Percentiles rank a stretch among this genome's conserved stretches.
phyloP scores from a whole-genome alignment of 1,140 invertebrate genomes.

The Drosophila erecta region DNA sequence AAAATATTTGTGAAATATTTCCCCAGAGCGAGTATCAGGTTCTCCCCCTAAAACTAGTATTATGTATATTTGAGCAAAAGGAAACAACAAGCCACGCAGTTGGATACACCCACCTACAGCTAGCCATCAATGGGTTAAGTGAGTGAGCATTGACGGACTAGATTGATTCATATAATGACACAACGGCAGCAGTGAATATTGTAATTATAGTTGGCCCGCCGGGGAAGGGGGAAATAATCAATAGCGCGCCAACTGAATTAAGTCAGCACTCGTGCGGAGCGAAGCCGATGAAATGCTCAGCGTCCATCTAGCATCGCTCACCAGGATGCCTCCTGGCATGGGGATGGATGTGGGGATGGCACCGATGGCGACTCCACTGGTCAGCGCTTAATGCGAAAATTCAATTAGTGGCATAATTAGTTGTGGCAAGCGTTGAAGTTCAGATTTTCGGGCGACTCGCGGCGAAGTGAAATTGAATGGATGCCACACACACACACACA shows the following conservation, averaged over 20 bases:
- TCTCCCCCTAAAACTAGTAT: no score
- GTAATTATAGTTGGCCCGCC: constrained; percentile 54
- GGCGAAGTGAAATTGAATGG: constrained; percentile 59
- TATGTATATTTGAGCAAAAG: no score
- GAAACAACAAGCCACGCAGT: no score
- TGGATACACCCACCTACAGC: no score
- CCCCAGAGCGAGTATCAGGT: no score
- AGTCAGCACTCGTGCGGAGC: constrained; percentile 50
- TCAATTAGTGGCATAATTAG: constrained; percentile 83
- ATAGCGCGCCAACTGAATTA: constrained; percentile 70
- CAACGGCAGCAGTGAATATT: constrained; percentile 44
- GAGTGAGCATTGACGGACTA: constrained; percentile 5
- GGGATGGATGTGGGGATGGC: constrained; percentile 3
- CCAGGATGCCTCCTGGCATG: neutral
- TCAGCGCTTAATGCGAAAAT: constrained; percentile 78
- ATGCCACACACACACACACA: constrained; percentile 34
- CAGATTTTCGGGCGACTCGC: constrained; percentile 63
- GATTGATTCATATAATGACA: constrained; percentile 19
- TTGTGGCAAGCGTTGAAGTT: constrained; percentile 82
- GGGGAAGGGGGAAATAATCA: constrained; percentile 56
- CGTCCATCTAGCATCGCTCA: constrained; percentile 42
- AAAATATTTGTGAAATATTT: no score
- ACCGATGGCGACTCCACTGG: constrained; percentile 40
- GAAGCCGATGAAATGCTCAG: constrained; percentile 24
- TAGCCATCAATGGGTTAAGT: constrained; percentile 8